Evolutionary conservation across 2,113 vertebrate species (phyloP), one percentile per base, ranked within the genome.

Genomic region (Nycticorax nycticorax): DNA sequence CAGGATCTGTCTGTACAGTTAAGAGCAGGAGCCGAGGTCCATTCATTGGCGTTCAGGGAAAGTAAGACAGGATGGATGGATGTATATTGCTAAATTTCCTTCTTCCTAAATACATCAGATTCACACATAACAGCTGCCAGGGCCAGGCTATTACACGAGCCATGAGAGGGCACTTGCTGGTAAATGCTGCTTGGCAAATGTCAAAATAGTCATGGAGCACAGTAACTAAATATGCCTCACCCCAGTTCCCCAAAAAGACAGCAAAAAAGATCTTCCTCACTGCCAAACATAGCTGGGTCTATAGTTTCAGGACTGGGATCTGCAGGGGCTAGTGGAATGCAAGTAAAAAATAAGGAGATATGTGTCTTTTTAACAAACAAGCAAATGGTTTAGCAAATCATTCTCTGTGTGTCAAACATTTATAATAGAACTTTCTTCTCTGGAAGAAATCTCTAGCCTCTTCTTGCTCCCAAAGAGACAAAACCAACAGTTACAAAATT

Each of bases 1-100:
- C 1, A 9, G 11, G 3, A 18, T 73, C 41, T 28, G 8, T 4
- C 16, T 14, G 5, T 2, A 12, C 3, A 17, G 23, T 1, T 20
- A 71, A 47, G 3, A 56, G 24, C 43, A 73, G n/a, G 18, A 66
- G 11, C 4, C 35, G 28, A 60, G 12, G 11, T 57, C 32, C 4
- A 2, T 32, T 30, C 20, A 19, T 27, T 24, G 23, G 20, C 47
- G 12, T 79, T 55, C 17, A 32, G 50, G 39, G 57, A 69, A 66
- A 48, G 28, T 13, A 56, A 33, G 30, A 30, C 15, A 22, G 21
- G 32, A 56, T 9, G 35, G 26, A 48, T 12, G 10, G 32, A 50
- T 50, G 32, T 3, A 26, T 28, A 15, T 2, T 66, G 17, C 3
- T 47, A 52, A 9, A 13, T 62, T n/a, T 24, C 33, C 11, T 83